These are phyloP conservation scores for Verasper variegatus DNA, from an alignment of 2,113 vertebrate species.

Conservation along the genomic window DNA sequence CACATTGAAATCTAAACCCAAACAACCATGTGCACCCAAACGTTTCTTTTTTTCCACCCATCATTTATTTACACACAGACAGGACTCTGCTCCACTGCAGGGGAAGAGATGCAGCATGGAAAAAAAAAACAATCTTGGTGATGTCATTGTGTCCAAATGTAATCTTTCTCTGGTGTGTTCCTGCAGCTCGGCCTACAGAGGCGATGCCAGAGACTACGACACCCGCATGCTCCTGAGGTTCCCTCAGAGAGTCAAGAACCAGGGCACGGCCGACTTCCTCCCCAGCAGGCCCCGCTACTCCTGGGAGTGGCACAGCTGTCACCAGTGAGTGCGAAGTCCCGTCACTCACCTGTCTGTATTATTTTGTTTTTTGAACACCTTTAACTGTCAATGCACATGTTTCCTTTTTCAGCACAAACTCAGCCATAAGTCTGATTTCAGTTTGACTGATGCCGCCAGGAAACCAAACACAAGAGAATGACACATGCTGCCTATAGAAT, in stretches of 20 bases:
- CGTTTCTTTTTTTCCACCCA: constrained; percentile 53
- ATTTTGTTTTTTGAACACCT: neutral
- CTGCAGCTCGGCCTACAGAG: constrained; percentile 75
- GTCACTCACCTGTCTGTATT: constrained; percentile 8
- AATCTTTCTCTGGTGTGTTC: constrained; percentile 12
- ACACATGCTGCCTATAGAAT: neutral
- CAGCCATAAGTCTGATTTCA: neutral
- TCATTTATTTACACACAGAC: constrained; percentile 55
- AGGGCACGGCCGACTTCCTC: constrained; percentile 97
- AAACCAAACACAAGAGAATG: neutral
- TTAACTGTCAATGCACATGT: neutral
- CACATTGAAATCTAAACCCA: constrained; percentile 71
- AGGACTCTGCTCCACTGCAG: constrained; percentile 20
- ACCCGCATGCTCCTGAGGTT: constrained; percentile 95
- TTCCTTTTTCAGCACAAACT: neutral
- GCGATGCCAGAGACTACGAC: constrained; percentile 92
- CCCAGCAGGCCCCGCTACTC: constrained; percentile 95
- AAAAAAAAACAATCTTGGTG: constrained; percentile 57
- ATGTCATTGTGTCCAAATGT: constrained; percentile 21
- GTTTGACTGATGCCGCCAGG: neutral
- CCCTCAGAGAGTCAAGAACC: constrained; percentile 97
- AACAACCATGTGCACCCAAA: constrained; percentile 55
- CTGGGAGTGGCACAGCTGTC: constrained; percentile 99
- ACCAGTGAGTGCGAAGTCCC: constrained; percentile 89
- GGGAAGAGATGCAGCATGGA: constrained; percentile 33